Evolutionary conservation across 2,888 invertebrate species (phyloP).

Genomic region (Nemurella pictetii): DNA sequence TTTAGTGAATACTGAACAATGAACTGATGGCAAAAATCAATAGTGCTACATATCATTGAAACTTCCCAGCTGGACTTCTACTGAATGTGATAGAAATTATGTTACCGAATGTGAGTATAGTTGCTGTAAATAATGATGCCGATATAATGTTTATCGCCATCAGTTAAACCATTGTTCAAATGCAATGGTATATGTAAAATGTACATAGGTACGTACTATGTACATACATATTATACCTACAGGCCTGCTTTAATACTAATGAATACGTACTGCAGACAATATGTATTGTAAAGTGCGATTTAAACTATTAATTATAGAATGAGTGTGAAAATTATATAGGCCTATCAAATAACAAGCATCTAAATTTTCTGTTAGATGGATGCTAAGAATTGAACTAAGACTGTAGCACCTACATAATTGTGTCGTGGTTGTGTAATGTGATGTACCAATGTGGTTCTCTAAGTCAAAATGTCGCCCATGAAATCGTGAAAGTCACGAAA

Average conservation of each 20-base stretch:
- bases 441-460: slow-evolving; percentile 23
- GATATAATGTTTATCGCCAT: slow-evolving; percentile 12
- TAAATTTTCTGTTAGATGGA: neutral
- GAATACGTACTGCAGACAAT: slow-evolving; percentile 19
- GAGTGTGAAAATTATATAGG: neutral
- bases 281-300: slow-evolving; percentile 8
- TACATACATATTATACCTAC: neutral
- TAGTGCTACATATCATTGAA: slow-evolving; percentile 24
- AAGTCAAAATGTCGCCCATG: slow-evolving; percentile 25
- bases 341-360: neutral
- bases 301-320: slow-evolving; percentile 3
- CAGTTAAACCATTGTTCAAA: slow-evolving; percentile 8
- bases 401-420: slow-evolving; percentile 28
- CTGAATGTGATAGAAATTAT: slow-evolving; percentile 29
- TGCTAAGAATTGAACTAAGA: slow-evolving; percentile 22
- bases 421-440: slow-evolving; percentile 26
- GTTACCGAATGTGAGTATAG: slow-evolving; percentile 26
- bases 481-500: slow-evolving; percentile 1
- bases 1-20: neutral
- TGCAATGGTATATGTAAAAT: neutral
- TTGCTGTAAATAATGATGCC: neutral
- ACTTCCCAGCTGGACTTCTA: slow-evolving; percentile 12
- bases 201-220: neutral
- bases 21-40: neutral
- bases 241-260: neutral